Conservation (phyloP, 2,113 vertebrate genomes). For the Halcyon malimbica region DNA sequence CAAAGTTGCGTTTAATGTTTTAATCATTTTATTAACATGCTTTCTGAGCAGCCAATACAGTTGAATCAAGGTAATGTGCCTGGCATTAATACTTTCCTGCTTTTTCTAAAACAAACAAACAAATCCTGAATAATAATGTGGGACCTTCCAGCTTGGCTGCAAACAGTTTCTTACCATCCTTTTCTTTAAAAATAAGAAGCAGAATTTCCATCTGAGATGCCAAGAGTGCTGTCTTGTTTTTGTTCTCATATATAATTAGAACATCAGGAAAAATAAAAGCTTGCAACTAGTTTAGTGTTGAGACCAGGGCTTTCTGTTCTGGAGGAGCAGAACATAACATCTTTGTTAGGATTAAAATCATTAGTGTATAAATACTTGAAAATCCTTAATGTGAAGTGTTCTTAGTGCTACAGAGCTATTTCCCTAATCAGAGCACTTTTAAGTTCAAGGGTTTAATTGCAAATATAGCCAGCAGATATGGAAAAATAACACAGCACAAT, state of each 20-base stretch:
- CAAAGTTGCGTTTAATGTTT: neutral
- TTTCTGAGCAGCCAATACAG: neutral
- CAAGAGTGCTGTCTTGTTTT: slow-evolving; percentile 3
- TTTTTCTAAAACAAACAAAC: neutral
- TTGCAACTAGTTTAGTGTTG: neutral
- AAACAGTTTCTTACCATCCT: neutral
- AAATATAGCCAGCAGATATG: neutral
- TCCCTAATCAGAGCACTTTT: neutral
- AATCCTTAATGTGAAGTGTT: neutral
- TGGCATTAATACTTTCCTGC: neutral
- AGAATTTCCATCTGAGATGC: slow-evolving; percentile 33
- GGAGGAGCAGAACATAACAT: neutral
- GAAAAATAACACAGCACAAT: neutral
- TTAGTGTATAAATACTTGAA: neutral
- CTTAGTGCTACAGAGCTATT: neutral
- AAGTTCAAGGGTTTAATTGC: neutral
- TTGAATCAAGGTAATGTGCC: neutral
- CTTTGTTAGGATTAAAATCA: neutral
- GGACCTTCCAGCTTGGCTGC: neutral
- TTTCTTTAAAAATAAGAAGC: neutral
- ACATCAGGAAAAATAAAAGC: slow-evolving; percentile 10
- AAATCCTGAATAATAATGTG: neutral
- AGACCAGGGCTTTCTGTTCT: neutral
- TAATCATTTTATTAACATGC: neutral
- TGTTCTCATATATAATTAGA: slow-evolving; percentile 52